Evolutionary conservation across 2,113 vertebrate species (phyloP), one percentile per base, ranked within the genome.

Genomic region (Arenaria interpres): DNA sequence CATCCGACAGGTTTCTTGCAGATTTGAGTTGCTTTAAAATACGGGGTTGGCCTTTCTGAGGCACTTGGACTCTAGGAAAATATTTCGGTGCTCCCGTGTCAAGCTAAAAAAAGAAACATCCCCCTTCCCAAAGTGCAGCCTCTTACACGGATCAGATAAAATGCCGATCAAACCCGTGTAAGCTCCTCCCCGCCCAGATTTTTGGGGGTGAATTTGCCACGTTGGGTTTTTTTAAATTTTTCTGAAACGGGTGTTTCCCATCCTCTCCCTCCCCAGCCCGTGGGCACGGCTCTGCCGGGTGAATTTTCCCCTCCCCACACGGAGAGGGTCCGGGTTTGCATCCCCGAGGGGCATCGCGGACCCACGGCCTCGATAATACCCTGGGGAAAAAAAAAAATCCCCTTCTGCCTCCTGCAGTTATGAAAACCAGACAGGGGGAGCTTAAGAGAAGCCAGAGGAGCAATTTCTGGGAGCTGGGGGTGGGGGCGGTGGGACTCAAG

Each of bases 221-320:
- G 2, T 11, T 50, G 24, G 32, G 10, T 2, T 57, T 68, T 33
- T 56, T 57, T 8, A 6, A 32, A 6, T 64, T 43, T 33, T 48
- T 37, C 35, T 56, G 41, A 11, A 50, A 10, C 10, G 6, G 45
- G 10, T 3, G 21, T 53, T 92, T 24, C 32, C 54, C 33, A 46
- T 15, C 59, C 39, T 33, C 8, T 53, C 18, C 63, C 18, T 35
- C n/a, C 59, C 4, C 74, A 32, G 24, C n/a, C 35, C 62, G 6
- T 27, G 3, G 3, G 3, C 39, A 14, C 1, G 2, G 53, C 62
- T 50, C 16, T 4, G 24, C 69, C 8, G 3, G 41, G 33, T 1
- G 48, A 28, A 46, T 16, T 59, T 22, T 6, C 15, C 2, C 7
- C 57, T 57, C 41, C 46, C 24, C 3, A 0, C 5, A 0, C 2